Conservation (phyloP, 2,797 vertebrate species). For the Denticeps clupeoides region DNA sequence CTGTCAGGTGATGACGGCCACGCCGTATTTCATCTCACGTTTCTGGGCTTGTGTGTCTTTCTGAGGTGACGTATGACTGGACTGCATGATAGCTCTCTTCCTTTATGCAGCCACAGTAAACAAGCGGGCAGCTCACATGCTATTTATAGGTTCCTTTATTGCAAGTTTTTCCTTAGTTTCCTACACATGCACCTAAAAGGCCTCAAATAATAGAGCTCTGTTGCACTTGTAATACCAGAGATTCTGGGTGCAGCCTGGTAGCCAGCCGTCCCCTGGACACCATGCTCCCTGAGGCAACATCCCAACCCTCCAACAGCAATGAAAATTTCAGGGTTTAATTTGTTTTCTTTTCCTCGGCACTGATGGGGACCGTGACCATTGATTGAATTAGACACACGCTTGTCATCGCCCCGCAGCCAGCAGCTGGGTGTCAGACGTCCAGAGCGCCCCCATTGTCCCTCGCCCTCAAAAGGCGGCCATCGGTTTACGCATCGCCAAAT, state of each 20-base stretch:
- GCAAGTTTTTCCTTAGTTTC: too few species aligned
- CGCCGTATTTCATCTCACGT: slow-evolving; percentile 75
- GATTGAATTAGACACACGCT: slow-evolving; percentile 14
- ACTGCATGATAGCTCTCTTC: slow-evolving; percentile 54
- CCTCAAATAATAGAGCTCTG: too few species aligned
- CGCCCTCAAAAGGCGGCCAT: slow-evolving; percentile 17
- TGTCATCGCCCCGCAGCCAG: slow-evolving; percentile 17
- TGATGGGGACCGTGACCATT: neutral
- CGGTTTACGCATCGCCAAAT: slow-evolving; percentile 1
- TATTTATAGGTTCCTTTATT: too few species aligned
- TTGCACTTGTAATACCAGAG: too few species aligned
- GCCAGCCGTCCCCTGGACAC: neutral
- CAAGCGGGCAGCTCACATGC: too few species aligned
- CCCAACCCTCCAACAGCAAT: neutral
- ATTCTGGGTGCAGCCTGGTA: too few species aligned
- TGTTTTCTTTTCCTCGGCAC: slow-evolving; percentile 9
- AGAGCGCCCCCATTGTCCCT: slow-evolving; percentile 19
- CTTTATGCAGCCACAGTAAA: too few species aligned
- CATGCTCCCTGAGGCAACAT: neutral
- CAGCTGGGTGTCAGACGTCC: slow-evolving; percentile 16
- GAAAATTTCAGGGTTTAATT: slow-evolving; percentile 3
- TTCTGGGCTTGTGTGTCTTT: slow-evolving; percentile 61
- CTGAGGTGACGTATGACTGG: slow-evolving; percentile 68
- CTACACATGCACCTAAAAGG: too few species aligned
- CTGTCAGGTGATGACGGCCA: slow-evolving; percentile 58